Evolutionary conservation across 2,797 vertebrate species (phyloP).

Genomic region (Pelochelys cantorii): DNA sequence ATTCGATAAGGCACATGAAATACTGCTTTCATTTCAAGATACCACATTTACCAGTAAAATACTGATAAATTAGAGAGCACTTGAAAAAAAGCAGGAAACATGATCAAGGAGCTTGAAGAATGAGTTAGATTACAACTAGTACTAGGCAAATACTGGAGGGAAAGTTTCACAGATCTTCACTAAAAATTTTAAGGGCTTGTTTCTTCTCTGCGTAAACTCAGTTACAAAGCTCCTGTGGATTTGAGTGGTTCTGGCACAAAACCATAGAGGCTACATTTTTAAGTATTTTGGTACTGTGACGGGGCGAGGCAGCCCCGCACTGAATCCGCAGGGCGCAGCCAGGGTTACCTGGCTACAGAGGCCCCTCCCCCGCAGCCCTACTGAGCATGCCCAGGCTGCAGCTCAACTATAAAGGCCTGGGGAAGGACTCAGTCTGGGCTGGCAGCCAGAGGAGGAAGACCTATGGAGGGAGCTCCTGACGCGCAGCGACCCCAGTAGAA

Average conservation of each 20-base stretch:
- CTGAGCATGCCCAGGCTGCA: too few relatives aligned
- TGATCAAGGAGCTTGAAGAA: background rate
- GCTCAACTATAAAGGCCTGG: too few relatives aligned
- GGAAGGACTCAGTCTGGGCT: too few relatives aligned
- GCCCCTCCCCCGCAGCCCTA: too few relatives aligned
- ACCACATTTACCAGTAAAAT: background rate
- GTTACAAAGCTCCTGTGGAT: background rate
- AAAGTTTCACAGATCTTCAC: background rate
- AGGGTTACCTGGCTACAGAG: too few relatives aligned
- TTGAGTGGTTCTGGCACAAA: background rate
- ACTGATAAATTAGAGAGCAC: conserved; percentile 51
- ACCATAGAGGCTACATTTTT: background rate
- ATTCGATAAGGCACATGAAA: conserved; percentile 23
- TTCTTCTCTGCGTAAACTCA: background rate
- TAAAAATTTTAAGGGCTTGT: background rate
- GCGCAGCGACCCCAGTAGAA: too few relatives aligned
- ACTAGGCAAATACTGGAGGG: background rate
- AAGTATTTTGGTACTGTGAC: background rate
- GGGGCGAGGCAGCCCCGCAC: too few relatives aligned
- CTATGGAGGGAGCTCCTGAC: too few relatives aligned
- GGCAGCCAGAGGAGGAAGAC: too few relatives aligned
- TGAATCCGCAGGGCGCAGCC: too few relatives aligned
- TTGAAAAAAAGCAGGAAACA: background rate
- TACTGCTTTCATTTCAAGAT: conserved; percentile 22
- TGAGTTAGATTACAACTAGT: background rate